Percentiles rank a stretch among this genome's conserved stretches.
Evolutionary conservation across 2,797 vertebrate species (phyloP).

Genomic region (Gallirallus australis): DNA sequence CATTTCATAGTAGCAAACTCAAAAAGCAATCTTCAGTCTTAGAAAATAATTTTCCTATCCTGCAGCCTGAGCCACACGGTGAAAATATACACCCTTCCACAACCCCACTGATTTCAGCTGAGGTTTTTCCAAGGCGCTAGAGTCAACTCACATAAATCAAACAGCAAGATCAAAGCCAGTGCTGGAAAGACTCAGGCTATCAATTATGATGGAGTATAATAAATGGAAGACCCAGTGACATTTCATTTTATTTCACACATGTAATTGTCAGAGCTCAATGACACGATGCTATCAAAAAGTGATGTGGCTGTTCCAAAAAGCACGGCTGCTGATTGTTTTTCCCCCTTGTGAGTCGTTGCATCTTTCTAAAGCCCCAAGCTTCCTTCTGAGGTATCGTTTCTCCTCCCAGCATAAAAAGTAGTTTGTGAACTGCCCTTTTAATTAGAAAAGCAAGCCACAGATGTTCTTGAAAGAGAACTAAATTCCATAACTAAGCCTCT

Average conservation of each 20-base stretch:
- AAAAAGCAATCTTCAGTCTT: background rate
- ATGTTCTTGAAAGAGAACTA: conserved; percentile 39
- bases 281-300: background rate
- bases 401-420: background rate
- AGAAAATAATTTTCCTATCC: background rate
- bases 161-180: conserved; percentile 1
- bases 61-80: background rate
- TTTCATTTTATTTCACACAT: conserved; percentile 56
- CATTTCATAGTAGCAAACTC: background rate
- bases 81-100: background rate
- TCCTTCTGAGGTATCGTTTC: background rate
- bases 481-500: conserved; percentile 29
- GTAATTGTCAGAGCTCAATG: background rate
- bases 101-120: background rate
- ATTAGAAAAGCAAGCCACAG: conserved; percentile 53
- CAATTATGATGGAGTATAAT: conserved; percentile 22
- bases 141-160: conserved; percentile 31
- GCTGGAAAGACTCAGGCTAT: conserved; percentile 5
- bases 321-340: background rate
- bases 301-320: conserved; percentile 38
- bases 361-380: background rate
- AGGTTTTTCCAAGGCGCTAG: background rate
- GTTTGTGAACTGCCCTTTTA: conserved; percentile 6
- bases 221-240: conserved; percentile 33
- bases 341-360: background rate